Base-by-base conservation (phyloP, 2,888 invertebrate species). In the Elgonia sp. region DNA sequence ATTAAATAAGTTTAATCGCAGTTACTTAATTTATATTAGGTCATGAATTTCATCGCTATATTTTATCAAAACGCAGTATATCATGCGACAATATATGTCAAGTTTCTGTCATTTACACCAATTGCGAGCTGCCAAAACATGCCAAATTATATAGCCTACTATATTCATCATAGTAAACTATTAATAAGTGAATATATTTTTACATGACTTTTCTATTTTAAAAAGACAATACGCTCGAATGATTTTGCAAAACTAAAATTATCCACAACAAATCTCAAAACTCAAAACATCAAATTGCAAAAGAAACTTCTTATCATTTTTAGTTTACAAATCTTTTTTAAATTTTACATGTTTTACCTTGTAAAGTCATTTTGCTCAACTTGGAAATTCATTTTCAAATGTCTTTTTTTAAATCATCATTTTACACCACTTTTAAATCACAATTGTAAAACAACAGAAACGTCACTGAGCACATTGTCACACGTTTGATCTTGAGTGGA, bases 21-120 rank as follows among this genome's bases (percentile, higher is more conserved):
- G 29, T 29, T 29, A 29, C 29, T 29, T 29, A 53, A 16, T 1
- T 37, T 37, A 18, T 37, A 63, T 42, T 65, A 65, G 18, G 42
- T 65, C 46, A 72, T n/a, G 70, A 12, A 46, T 21, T 72, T n/a
- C 55, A 60, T n/a, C 37, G 62, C 18, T 29, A 29, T 50, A 6
- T 21, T 50, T n/a, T 53, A 69, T 46, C 62, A 62, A 46, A 53
- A 29, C 62, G 29, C 46, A 42, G 21, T 18, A 42, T 40, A 67
- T 20, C 12, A 9, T 39, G 5, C 18, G 46, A 53, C 12, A 29
- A 75, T 42, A 46, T 37, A 79, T 40, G 79, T 57, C 50, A 80
- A 81, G 20, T 55, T 72, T 18, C 37, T 81, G 72, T 81, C 72
- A 72, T 63, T 72, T 65, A 72, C 55, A 81, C 72, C 21, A 20